These are phyloP conservation scores for Luffia ferchaultella DNA, from an alignment of 2,888 invertebrate species.

Conservation along the genomic window DNA sequence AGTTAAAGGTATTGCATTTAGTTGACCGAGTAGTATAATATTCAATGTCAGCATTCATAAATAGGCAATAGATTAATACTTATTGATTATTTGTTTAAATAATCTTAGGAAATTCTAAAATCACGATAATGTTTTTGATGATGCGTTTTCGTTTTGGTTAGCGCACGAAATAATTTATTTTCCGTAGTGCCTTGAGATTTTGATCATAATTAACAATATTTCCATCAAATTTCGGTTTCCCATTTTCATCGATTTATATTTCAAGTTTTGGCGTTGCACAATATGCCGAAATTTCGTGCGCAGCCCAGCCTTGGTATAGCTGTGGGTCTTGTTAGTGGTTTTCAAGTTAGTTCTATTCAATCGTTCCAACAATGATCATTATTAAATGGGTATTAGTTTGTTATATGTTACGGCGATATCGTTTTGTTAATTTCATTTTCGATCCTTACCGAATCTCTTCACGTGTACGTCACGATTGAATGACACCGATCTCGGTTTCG, in stretches of 20 bases:
- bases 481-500: slow-evolving; percentile 75
- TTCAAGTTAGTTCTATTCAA: background rate
- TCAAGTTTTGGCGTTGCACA: background rate
- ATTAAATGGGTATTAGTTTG: slow-evolving; percentile 17
- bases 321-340: background rate
- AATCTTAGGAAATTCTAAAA: too few relatives aligned
- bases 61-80: too few relatives aligned
- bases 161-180: too few relatives aligned
- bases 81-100: too few relatives aligned
- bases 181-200: too few relatives aligned
- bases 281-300: background rate
- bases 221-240: background rate
- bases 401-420: slow-evolving; percentile 15
- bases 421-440: background rate
- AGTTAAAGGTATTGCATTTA: background rate
- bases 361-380: background rate
- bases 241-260: background rate
- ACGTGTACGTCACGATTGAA: slow-evolving; percentile 92
- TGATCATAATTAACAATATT: background rate
- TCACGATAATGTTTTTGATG: too few relatives aligned
- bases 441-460: slow-evolving; percentile 84
- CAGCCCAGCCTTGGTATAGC: background rate
- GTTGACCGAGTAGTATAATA: too few relatives aligned
- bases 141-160: too few relatives aligned
- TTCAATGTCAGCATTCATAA: too few relatives aligned